These are phyloP conservation scores for Semotilus atromaculatus DNA, from an alignment of 2,797 vertebrate species.

Conservation along the genomic window DNA sequence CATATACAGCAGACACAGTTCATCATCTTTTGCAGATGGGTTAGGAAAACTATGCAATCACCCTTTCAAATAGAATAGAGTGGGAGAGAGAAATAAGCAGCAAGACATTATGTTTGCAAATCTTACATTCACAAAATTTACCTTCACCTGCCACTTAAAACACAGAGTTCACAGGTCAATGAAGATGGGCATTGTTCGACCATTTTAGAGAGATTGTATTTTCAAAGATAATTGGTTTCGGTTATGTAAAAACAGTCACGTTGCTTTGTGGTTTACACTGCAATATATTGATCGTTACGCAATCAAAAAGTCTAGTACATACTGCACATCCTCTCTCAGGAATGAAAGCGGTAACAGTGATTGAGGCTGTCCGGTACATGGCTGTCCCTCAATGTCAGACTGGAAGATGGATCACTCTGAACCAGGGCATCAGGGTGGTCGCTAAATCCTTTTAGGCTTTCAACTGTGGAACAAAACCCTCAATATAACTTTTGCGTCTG, in stretches of 20 bases:
- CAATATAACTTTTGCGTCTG: background rate
- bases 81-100: background rate
- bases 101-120: background rate
- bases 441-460: constrained; percentile 3
- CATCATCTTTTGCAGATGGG: background rate
- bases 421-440: constrained; percentile 23
- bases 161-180: background rate
- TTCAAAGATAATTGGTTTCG: constrained; percentile 24
- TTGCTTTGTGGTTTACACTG: constrained; percentile 10
- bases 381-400: constrained; percentile 15
- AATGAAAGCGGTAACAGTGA: background rate
- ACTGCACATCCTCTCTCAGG: background rate
- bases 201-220: constrained; percentile 1
- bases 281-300: constrained; percentile 1
- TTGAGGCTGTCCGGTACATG: background rate
- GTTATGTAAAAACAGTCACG: background rate
- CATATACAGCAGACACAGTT: background rate
- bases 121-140: background rate
- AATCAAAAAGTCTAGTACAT: constrained; percentile 1
- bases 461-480: background rate
- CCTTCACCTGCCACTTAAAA: background rate
- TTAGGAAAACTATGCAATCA: background rate
- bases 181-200: background rate
- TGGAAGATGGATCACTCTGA: background rate
- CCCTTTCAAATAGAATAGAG: background rate